Evolutionary conservation across 1,140 invertebrate genomes (phyloP).

Genomic region (Aphidius ervi): DNA sequence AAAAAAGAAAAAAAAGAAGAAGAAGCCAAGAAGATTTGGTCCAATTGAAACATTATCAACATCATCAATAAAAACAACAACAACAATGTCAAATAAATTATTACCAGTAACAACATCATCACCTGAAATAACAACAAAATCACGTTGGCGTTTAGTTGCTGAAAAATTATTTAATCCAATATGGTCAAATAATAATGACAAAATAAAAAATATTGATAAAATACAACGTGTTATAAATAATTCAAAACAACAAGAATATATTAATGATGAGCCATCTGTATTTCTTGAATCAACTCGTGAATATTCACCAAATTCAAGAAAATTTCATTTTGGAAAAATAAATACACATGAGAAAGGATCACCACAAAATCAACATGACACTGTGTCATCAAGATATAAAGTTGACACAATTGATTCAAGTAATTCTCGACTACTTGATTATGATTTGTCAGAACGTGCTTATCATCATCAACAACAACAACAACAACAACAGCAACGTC

Average conservation of each 20-base stretch:
- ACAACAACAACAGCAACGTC: conserved; percentile 6
- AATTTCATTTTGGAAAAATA: conserved; percentile 39
- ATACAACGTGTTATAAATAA: conserved; percentile 23
- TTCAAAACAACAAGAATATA: conserved; percentile 26
- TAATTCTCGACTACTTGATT: conserved; percentile 16
- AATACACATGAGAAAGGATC: conserved; percentile 35
- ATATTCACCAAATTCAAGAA: conserved; percentile 30
- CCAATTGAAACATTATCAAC: background rate
- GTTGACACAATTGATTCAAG: conserved; percentile 6
- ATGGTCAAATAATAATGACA: conserved; percentile 21
- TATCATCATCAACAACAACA: conserved; percentile 6
- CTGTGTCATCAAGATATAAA: conserved; percentile 12
- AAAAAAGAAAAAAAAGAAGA: conserved; percentile 33
- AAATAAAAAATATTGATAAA: conserved; percentile 19
- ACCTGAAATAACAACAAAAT: conserved; percentile 25
- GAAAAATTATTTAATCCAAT: conserved; percentile 34
- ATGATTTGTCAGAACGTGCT: conserved; percentile 13
- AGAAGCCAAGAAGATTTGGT: conserved; percentile 7
- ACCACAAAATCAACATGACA: conserved; percentile 22
- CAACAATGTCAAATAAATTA: background rate
- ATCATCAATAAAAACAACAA: conserved; percentile 3
- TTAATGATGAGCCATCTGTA: conserved; percentile 28
- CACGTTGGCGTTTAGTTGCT: conserved; percentile 35
- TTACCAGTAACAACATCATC: conserved; percentile 21
- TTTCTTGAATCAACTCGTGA: conserved; percentile 29